Evolutionary conservation across 2,113 vertebrate species (phyloP).

Genomic region (Hiodon alosoides): DNA sequence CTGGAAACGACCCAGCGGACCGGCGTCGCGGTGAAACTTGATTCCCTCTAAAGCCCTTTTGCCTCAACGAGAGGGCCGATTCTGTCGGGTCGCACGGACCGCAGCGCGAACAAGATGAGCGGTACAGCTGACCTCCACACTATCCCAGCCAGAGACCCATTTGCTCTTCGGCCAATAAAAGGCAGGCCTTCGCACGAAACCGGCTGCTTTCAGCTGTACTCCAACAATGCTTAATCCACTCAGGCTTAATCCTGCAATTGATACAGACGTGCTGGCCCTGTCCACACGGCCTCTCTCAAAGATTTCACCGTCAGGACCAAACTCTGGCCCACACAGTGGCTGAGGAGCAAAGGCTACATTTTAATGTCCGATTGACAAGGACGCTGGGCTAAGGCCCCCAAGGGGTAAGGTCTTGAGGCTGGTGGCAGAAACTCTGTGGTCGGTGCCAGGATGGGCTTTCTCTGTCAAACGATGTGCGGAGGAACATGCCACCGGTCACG

Average conservation of each 20-base stretch:
- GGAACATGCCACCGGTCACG: too few species aligned
- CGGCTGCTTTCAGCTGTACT: background rate
- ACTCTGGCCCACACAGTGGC: background rate
- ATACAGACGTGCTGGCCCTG: background rate
- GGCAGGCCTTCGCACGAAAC: background rate
- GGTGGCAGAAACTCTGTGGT: too few species aligned
- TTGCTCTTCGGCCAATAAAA: background rate
- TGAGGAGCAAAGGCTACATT: background rate
- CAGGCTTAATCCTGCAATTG: background rate
- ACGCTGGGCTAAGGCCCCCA: too few species aligned
- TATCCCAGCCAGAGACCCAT: background rate
- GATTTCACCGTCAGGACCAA: conserved; percentile 1
- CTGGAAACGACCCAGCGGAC: too few species aligned
- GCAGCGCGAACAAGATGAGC: background rate
- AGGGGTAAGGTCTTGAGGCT: too few species aligned
- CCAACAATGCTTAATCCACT: background rate
- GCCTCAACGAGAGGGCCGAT: background rate
- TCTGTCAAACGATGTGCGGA: too few species aligned
- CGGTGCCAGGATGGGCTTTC: too few species aligned
- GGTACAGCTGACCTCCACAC: background rate
- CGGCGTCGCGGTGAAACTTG: too few species aligned
- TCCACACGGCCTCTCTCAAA: background rate
- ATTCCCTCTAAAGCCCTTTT: too few species aligned
- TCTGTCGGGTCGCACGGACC: background rate
- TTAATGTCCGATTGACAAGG: too few species aligned